Base-by-base conservation (phyloP, 2,797 vertebrate genomes). In the Urosaurus nigricauda region DNA sequence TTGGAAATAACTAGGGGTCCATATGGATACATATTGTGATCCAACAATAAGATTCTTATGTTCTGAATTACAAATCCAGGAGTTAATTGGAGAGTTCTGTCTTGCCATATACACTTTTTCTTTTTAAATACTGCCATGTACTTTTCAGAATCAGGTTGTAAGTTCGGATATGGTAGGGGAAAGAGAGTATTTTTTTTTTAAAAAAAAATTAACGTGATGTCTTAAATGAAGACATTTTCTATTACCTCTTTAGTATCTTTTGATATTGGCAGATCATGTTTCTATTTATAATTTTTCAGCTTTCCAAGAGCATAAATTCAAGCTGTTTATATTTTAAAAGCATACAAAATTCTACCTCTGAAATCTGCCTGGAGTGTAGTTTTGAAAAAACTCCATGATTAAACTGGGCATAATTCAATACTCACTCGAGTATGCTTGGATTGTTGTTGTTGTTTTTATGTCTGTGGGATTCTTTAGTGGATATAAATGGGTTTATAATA, bases 271-370 rank as follows among this genome's bases (percentile, higher is more conserved):
- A 65, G 43, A n/a, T 70, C 68, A 68, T 65, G 17, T 21, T 83
- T 77, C 87, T 65, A 77, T 83, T 88, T 88, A 88, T 65, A 83
- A 53, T 63, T 83, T 75, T 63, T 53, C 58, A 65, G 40, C 24
- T 83, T 47, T 65, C 40, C 5, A 83, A 63, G 43, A 77, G 40
- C 40, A 37, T 77, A 77, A 35, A 75, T 88, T 77, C 87, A 83
- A 88, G 58, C 77, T 75, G 87, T 51, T 88, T 37, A 75, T 37
- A 87, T 63, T 17, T 7, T 29, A 77, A 83, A 47, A 60, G n/a
- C 71, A 75, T 19, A 85, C 29, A 75, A 74, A 63, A 35, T 29
- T 37, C 13, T 73, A 71, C 51, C 26, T 24, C 6, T 51, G 29
- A 75, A 83, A 63, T 88, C 70, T 65, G 40, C 13, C 13, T 60